phyloP scores from a whole-genome alignment of 2,888 invertebrate species.

The Mylabris sibirica region DNA sequence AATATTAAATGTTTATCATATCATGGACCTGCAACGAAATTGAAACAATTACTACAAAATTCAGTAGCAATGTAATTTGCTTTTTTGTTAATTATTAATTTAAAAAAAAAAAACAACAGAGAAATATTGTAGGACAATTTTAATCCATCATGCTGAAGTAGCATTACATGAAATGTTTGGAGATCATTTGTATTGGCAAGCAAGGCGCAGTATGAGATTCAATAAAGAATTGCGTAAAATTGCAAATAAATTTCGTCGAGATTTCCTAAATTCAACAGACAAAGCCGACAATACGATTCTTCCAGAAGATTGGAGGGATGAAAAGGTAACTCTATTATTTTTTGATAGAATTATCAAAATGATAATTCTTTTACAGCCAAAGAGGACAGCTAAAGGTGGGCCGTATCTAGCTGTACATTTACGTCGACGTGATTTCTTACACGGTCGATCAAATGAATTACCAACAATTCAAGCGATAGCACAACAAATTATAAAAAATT shows the following conservation, averaged over 20 bases:
- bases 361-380: conserved; percentile 53
- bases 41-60: conserved; percentile 69
- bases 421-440: conserved; percentile 86
- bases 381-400: conserved; percentile 67
- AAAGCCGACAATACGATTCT: conserved; percentile 67
- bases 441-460: conserved; percentile 74
- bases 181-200: conserved; percentile 82
- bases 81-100: not conserved
- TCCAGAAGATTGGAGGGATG: conserved; percentile 69
- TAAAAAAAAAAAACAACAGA: conserved; percentile 8
- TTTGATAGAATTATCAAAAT: not conserved
- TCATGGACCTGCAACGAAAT: conserved; percentile 77
- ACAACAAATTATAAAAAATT: conserved; percentile 71
- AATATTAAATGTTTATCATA: conserved; percentile 80
- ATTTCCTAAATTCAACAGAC: conserved; percentile 70
- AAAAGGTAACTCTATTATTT: conserved; percentile 61
- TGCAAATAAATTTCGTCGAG: conserved; percentile 73
- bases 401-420: conserved; percentile 87
- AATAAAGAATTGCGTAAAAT: conserved; percentile 70
- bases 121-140: conserved; percentile 63
- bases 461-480: conserved; percentile 83
- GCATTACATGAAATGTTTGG: conserved; percentile 90
- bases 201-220: conserved; percentile 91
- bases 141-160: conserved; percentile 85
- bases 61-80: conserved; percentile 60